Evolutionary conservation across 1,140 invertebrate genomes (phyloP).

Genomic region (Chionoecetes opilio): DNA sequence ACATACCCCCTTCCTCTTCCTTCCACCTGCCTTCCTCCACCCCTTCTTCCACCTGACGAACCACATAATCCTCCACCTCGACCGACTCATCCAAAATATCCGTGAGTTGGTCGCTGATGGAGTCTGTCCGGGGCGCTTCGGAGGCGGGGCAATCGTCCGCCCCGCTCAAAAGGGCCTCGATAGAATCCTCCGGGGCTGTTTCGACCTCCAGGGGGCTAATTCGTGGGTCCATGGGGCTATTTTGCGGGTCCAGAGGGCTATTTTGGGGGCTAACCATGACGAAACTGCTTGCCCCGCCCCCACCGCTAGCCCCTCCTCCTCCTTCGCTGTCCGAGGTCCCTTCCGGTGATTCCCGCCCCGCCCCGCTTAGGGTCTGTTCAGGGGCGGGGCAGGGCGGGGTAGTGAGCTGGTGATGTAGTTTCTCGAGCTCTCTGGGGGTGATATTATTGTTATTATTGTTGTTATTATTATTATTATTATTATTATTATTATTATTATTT

Average conservation of each 20-base stretch:
- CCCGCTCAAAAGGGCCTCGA: constrained; percentile 44
- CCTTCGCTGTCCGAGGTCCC: constrained; percentile 72
- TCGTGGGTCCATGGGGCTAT: constrained; percentile 22
- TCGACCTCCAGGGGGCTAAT: background rate
- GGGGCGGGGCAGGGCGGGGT: background rate
- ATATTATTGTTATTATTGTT: too few species aligned
- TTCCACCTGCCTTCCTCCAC: background rate
- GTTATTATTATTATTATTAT: too few species aligned
- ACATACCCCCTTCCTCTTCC: too few species aligned
- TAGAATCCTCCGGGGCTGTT: constrained; percentile 47
- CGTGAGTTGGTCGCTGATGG: background rate
- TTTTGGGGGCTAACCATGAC: background rate
- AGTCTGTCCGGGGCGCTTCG: background rate
- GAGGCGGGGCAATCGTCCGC: background rate
- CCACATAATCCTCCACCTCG: too few species aligned
- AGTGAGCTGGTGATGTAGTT: background rate
- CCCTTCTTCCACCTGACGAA: background rate
- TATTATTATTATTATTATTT: too few species aligned
- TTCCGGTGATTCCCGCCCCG: constrained; percentile 56
- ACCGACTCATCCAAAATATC: constrained; percentile 2
- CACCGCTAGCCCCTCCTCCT: background rate
- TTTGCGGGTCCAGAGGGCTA: constrained; percentile 22
- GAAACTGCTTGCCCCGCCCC: background rate
- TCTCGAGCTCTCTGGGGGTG: background rate
- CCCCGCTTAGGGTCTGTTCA: background rate